Percentiles rank a stretch among this genome's conserved stretches.
These are phyloP conservation scores for Prionace glauca DNA, from an alignment of 2,797 vertebrate genomes.

Conservation along the genomic window DNA sequence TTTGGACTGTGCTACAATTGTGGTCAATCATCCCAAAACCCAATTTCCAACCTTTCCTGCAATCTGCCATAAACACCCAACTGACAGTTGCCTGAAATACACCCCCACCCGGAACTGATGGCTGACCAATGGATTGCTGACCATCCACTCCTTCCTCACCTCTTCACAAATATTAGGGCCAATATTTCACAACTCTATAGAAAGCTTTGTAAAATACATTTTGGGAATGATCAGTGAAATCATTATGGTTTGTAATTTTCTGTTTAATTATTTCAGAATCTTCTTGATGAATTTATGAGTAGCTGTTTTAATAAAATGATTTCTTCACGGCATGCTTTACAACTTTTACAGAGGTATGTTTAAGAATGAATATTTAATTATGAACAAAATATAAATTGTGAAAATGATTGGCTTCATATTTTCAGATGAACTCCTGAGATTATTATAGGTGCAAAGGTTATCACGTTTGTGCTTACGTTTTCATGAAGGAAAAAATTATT, in stretches of 20 bases:
- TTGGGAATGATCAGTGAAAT: background rate
- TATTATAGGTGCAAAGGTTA: background rate
- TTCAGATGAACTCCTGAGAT: background rate
- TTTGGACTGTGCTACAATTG: too few relatives aligned
- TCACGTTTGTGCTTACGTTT: background rate
- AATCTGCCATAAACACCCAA: too few relatives aligned
- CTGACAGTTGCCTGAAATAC: too few relatives aligned
- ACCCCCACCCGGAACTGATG: too few relatives aligned
- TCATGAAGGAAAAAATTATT: background rate
- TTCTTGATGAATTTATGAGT: slow-evolving; percentile 67
- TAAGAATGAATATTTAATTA: background rate
- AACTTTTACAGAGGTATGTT: slow-evolving; percentile 64
- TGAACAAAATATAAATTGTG: slow-evolving; percentile 20
- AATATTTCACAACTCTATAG: background rate
- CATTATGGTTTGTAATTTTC: background rate
- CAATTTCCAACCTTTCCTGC: too few relatives aligned
- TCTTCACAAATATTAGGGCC: background rate
- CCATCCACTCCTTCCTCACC: background rate
- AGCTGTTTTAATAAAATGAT: slow-evolving; percentile 62
- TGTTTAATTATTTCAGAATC: slow-evolving; percentile 51
- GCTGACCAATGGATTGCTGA: too few relatives aligned
- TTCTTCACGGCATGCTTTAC: slow-evolving; percentile 63
- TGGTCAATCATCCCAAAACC: too few relatives aligned
- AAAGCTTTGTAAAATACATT: background rate
- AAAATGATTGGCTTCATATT: background rate